Evolutionary conservation across 2,113 vertebrate species (phyloP).

Genomic region (Lethenteron reissneri): DNA sequence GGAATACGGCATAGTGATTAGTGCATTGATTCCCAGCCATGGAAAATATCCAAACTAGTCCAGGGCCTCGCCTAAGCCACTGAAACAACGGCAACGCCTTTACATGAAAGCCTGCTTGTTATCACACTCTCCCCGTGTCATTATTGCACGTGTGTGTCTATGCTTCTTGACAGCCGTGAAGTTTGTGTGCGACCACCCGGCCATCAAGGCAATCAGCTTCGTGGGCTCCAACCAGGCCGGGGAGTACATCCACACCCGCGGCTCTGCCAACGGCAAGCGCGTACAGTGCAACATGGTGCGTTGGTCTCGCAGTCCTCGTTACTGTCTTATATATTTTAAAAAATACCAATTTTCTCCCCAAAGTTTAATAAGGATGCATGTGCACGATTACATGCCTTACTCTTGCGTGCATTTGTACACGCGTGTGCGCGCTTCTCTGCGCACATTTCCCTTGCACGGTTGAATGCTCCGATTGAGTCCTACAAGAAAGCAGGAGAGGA

Average conservation of each 20-base stretch:
- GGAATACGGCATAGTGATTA: too few species aligned
- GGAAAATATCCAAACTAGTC: too few species aligned
- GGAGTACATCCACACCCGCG: slow-evolving; percentile 84
- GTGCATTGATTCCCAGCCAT: too few species aligned
- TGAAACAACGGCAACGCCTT: too few species aligned
- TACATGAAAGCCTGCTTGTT: too few species aligned
- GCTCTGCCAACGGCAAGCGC: slow-evolving; percentile 73
- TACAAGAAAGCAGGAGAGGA: too few species aligned
- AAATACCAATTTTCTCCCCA: background rate
- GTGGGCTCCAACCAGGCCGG: slow-evolving; percentile 91
- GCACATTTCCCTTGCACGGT: too few species aligned
- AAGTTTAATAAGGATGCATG: too few species aligned
- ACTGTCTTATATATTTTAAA: background rate
- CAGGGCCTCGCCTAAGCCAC: too few species aligned
- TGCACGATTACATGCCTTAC: background rate
- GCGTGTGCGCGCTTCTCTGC: background rate
- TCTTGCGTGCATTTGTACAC: background rate
- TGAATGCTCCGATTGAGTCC: too few species aligned
- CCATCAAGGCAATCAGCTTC: slow-evolving; percentile 90
- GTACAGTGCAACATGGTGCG: slow-evolving; percentile 91
- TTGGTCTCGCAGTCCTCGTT: background rate
- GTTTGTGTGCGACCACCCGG: slow-evolving; percentile 80
- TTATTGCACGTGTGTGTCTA: background rate
- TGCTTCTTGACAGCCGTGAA: slow-evolving; percentile 50
- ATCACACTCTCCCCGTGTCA: too few species aligned